These are phyloP conservation scores for Chelonoidis abingdonii DNA, from an alignment of 2,113 vertebrate species.

Conservation along the genomic window DNA sequence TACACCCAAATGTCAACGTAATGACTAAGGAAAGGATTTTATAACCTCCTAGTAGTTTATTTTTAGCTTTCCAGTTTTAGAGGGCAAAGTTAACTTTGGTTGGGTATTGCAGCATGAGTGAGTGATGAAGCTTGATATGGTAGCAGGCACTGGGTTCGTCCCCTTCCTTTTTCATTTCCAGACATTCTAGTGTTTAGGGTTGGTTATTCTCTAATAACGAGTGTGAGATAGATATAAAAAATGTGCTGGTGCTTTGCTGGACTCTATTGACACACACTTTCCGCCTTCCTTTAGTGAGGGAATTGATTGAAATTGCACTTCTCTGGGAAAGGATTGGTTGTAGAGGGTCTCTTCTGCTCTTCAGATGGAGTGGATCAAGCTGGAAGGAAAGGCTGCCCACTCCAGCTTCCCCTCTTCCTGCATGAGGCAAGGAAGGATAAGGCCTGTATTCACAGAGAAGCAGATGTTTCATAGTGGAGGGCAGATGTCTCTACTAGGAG, in stretches of 20 bases:
- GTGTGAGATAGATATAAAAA: not conserved
- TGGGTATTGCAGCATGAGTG: not conserved
- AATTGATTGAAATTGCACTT: not conserved
- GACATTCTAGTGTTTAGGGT: not conserved
- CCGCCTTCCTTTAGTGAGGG: not conserved
- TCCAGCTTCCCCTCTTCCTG: not conserved
- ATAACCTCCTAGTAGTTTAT: not conserved
- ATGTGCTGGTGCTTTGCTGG: not conserved
- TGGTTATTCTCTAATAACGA: not conserved
- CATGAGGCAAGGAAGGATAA: not conserved
- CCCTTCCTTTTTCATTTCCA: not conserved
- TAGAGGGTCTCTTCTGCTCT: not conserved
- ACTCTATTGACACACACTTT: not conserved
- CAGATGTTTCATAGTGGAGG: not conserved
- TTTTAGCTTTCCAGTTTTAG: not conserved
- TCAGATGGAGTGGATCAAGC: accelerated
- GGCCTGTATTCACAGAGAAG: accelerated
- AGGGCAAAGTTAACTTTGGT: not conserved
- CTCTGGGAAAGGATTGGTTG: not conserved
- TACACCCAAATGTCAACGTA: not conserved
- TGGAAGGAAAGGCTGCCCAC: not conserved
- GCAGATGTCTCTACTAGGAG: not conserved
- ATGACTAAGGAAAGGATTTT: not conserved
- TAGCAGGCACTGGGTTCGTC: not conserved
- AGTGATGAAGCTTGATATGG: not conserved